These are phyloP conservation scores for Apostichopus leukothele DNA, from an alignment of 53 echinoderm and acorn worm genomes.

Conservation along the genomic window DNA sequence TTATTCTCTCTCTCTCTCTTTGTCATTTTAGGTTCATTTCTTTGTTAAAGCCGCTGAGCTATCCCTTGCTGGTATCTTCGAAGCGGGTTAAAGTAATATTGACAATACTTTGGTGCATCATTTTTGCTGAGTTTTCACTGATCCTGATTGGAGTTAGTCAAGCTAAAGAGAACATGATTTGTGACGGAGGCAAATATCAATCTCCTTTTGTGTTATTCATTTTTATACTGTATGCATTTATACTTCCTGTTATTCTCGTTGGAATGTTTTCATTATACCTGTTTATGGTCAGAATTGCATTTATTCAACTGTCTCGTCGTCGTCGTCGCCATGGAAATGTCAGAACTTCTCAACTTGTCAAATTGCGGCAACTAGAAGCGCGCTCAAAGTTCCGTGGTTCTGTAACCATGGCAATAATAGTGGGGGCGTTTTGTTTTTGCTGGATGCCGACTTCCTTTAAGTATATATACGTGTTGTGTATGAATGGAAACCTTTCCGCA, in stretches of 20 bases:
- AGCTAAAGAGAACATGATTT: slow-evolving; percentile 20
- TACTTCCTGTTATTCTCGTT: neutral
- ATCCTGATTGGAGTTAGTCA: neutral
- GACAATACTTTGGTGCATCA: neutral
- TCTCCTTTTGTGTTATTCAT: neutral
- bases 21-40: neutral
- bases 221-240: neutral
- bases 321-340: neutral
- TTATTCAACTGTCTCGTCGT: neutral
- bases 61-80: neutral
- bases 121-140: neutral
- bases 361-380: slow-evolving; percentile 6
- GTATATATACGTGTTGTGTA: neutral
- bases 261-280: slow-evolving; percentile 28
- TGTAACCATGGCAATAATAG: slow-evolving; percentile 33
- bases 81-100: neutral
- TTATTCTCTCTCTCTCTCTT: neutral
- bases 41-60: slow-evolving; percentile 15
- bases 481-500: neutral
- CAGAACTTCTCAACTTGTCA: slow-evolving; percentile 4
- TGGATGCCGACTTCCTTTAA: slow-evolving; percentile 18
- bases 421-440: slow-evolving; percentile 22
- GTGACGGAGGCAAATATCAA: neutral
- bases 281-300: slow-evolving; percentile 21
- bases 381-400: slow-evolving; percentile 17